Percentiles rank a stretch among this genome's conserved stretches.
These are phyloP conservation scores for Heteropelma amictum DNA, from an alignment of 2,888 invertebrate genomes.

Conservation along the genomic window DNA sequence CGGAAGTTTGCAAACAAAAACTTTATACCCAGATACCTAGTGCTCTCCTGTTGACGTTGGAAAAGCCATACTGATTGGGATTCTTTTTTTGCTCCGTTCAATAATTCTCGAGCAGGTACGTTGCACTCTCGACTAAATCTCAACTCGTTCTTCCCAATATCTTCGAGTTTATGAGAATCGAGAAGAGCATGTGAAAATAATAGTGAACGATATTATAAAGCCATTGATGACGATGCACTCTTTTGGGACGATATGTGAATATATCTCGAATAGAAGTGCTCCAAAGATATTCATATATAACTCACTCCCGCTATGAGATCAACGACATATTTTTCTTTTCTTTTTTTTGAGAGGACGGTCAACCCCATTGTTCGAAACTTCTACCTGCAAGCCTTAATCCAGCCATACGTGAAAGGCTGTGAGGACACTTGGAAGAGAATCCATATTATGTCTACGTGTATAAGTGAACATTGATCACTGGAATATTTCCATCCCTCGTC, in stretches of 20 bases:
- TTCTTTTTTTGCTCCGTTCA: slow-evolving; percentile 12
- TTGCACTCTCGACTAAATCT: slow-evolving; percentile 25
- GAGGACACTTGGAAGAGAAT: slow-evolving; percentile 12
- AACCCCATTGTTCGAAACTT: slow-evolving; percentile 28
- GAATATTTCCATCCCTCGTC: slow-evolving; percentile 9
- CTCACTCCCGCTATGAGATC: slow-evolving; percentile 14
- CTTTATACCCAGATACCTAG: slow-evolving; percentile 54
- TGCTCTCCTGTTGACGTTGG: slow-evolving; percentile 47
- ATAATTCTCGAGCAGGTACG: neutral
- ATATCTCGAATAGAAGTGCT: neutral
- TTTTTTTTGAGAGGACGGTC: neutral
- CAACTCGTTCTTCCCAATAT: slow-evolving; percentile 28
- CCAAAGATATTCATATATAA: slow-evolving; percentile 21
- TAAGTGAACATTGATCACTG: neutral
- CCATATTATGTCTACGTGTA: no score
- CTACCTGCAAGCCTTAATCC: slow-evolving; percentile 9
- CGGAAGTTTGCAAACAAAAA: slow-evolving; percentile 36
- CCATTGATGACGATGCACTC: slow-evolving; percentile 51
- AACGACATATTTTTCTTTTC: slow-evolving; percentile 14
- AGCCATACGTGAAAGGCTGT: neutral
- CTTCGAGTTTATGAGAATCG: neutral
- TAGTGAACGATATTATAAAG: slow-evolving; percentile 26
- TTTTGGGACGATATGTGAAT: neutral
- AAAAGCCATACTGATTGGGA: slow-evolving; percentile 14
- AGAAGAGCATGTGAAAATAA: slow-evolving; percentile 7